Base-by-base conservation (phyloP, 2,113 vertebrate genomes). In the Dipodomys spectabilis region DNA sequence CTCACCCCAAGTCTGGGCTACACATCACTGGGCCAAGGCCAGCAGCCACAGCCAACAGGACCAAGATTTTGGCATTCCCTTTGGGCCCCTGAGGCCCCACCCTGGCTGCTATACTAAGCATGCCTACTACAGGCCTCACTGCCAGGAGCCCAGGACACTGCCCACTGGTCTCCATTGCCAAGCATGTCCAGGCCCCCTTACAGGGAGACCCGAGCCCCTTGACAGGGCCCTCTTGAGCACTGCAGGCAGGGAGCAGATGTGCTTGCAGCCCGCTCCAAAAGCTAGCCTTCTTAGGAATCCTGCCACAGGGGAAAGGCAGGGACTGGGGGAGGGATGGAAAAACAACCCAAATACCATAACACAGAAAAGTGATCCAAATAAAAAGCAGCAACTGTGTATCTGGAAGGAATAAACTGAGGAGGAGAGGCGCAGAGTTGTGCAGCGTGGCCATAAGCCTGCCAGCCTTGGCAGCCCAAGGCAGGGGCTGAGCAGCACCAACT, bases 351-450 rank as follows among this genome's bases (percentile, higher is more conserved):
- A 97, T 96, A 97, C 97, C 98, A 97, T 97, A 96, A 96, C 94
- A 93, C 95, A 86, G 96, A 97, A 98, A 98, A 98, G 87, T 91
- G 97, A 97, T 97, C 97, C 98, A 98, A 98, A 98, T 97, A 97
- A 97, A 97, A 98, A 96, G 96, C 96, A 97, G 97, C 97, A 81
- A 97, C 96, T 91, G 88, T 92, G 95, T 97, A 96, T 98, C 98
- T 98, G 98, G 98, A 97, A 98, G 98, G 96, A 95, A 97, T 97
- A 97, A 97, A 95, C 96, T 86, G 95, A n/a, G 1, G 71, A 78
- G 95, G 95, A 97, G 96, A 96, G 97, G 96, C 94, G 69, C 77
- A 12, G 97, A 96, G 96, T 57, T 92, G 96, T 92, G 94, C 94
- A 90, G 96, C 91, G 91, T 82, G 6, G 96, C 96, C 86, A 18